Evolutionary conservation across 2,797 vertebrate genomes (phyloP).

Genomic region (Todus mexicanus): DNA sequence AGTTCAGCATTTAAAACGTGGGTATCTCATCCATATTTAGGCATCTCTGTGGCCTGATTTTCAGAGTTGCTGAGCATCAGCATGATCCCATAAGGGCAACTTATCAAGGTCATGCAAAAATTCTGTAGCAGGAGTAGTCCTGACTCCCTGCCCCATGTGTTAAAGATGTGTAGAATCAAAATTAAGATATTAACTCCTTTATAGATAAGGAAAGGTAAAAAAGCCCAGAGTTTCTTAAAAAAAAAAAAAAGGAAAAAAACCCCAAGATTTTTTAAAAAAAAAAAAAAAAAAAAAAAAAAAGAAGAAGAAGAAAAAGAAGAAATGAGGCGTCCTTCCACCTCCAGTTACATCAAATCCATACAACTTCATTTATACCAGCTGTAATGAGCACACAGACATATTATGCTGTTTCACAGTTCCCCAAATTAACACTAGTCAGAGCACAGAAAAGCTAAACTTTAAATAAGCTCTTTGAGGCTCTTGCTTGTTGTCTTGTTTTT

Average conservation of each 20-base stretch:
- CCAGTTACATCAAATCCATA: not conserved
- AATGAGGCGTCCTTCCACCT: not conserved
- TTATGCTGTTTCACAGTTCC: not conserved
- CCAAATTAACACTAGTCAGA: not conserved
- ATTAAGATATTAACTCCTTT: not conserved
- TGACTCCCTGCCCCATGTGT: not conserved
- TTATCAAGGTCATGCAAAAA: conserved; percentile 19
- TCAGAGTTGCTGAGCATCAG: not conserved
- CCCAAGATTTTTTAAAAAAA: too few species aligned
- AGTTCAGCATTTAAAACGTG: not conserved
- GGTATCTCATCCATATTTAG: conserved; percentile 32
- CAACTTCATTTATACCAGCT: not conserved
- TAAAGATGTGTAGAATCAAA: not conserved
- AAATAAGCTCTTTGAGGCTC: not conserved
- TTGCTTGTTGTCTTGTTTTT: not conserved
- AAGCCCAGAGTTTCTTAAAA: not conserved
- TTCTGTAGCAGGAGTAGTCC: not conserved
- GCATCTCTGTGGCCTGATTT: not conserved
- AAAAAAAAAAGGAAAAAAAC: not conserved
- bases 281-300: too few species aligned
- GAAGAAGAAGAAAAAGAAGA: not conserved
- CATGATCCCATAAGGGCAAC: conserved; percentile 1
- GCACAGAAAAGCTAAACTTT: not conserved
- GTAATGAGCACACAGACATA: not conserved
- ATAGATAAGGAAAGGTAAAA: not conserved